Percentiles rank a stretch among this genome's conserved stretches.
phyloP scores from a whole-genome alignment of 1,140 invertebrate genomes.

The Tribolium madens region DNA sequence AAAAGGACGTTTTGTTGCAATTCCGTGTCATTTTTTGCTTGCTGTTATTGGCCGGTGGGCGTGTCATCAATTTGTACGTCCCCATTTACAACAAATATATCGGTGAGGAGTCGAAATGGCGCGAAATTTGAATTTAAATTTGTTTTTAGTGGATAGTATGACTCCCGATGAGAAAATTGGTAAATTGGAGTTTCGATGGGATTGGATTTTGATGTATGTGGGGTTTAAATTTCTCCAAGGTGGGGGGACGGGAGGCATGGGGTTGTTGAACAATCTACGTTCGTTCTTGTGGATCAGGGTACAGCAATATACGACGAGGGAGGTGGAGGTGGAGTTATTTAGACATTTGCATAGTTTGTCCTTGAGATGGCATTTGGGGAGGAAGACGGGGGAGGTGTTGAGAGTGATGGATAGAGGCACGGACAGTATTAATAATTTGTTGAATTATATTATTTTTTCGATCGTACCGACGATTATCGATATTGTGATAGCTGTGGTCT shows the following conservation, averaged over 20 bases:
- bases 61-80: conserved; percentile 93
- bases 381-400: conserved; percentile 96
- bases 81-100: conserved; percentile 95
- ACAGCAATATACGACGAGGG: conserved; percentile 94
- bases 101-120: conserved; percentile 65
- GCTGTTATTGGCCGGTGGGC: conserved; percentile 78
- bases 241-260: conserved; percentile 90
- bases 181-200: conserved; percentile 80
- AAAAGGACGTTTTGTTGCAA: conserved; percentile 82
- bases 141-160: conserved; percentile 81
- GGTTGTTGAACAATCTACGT: conserved; percentile 91
- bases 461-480: conserved; percentile 94
- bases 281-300: conserved; percentile 95
- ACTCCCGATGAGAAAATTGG: conserved; percentile 62
- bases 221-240: conserved; percentile 93
- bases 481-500: conserved; percentile 92
- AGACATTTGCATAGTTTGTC: conserved; percentile 89
- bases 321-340: conserved; percentile 87
- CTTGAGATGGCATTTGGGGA: conserved; percentile 88
- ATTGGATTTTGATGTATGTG: conserved; percentile 89
- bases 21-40: conserved; percentile 88
- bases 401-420: conserved; percentile 96
- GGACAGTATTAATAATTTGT: conserved; percentile 92
- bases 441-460: conserved; percentile 89
- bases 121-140: conserved; percentile 16